Percentiles rank a stretch among this genome's conserved stretches.
Evolutionary conservation across 2,888 invertebrate species (phyloP).

Genomic region (Norana najaformis): DNA sequence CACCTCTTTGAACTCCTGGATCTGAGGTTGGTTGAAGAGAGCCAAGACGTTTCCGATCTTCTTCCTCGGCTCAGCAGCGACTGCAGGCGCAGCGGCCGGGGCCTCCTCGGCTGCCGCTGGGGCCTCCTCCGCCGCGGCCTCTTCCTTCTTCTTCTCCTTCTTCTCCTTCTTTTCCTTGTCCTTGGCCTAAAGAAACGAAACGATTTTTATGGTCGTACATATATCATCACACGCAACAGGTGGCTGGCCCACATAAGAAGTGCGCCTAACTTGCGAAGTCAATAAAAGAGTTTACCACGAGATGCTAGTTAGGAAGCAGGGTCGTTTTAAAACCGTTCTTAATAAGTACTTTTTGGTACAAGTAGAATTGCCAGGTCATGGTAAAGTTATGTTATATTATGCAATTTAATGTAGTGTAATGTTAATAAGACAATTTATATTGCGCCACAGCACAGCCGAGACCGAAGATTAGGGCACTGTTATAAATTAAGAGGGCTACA

Average conservation of each 20-base stretch:
- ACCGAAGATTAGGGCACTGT: not conserved
- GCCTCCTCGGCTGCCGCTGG: slow-evolving; percentile 30
- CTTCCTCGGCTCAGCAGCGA: slow-evolving; percentile 37
- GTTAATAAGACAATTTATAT: not conserved
- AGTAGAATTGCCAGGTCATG: no score
- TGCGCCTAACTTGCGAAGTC: no score
- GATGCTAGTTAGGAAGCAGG: not conserved
- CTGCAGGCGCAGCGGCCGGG: slow-evolving; percentile 24
- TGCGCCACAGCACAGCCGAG: not conserved
- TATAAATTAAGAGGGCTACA: not conserved
- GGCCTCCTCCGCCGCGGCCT: slow-evolving; percentile 35
- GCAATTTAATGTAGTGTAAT: not conserved
- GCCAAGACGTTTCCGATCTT: slow-evolving; percentile 57
- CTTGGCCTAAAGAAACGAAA: slow-evolving; percentile 26
- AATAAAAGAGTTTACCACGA: no score
- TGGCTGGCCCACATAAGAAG: not conserved
- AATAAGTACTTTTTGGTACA: not conserved
- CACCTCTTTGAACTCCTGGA: slow-evolving; percentile 67
- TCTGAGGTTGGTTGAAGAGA: slow-evolving; percentile 66
- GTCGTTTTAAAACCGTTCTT: not conserved
- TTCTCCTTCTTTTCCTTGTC: slow-evolving; percentile 44
- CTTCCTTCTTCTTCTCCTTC: slow-evolving; percentile 44
- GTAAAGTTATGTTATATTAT: no score
- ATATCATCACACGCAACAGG: not conserved
- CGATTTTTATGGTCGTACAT: not conserved